Conservation (phyloP, 2,113 vertebrate genomes). For the Nothobranchius furzeri region DNA sequence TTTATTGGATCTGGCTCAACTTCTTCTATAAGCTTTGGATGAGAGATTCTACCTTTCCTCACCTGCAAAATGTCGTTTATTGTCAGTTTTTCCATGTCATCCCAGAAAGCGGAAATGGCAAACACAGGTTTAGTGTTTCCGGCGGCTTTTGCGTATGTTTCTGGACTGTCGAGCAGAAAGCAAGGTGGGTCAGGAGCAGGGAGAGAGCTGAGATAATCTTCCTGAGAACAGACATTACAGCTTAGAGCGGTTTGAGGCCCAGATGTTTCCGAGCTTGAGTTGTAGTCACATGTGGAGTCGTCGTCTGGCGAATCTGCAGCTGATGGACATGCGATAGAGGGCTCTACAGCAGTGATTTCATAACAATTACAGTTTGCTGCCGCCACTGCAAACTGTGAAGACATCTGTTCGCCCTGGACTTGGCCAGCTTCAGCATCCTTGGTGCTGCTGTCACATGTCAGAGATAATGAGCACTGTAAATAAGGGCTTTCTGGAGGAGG, state of each 20-base stretch:
- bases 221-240: slow-evolving; percentile 8
- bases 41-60: slow-evolving; percentile 32
- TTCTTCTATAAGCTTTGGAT: slow-evolving; percentile 31
- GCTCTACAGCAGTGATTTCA: slow-evolving; percentile 1
- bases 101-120: slow-evolving; percentile 81
- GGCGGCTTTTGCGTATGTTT: slow-evolving; percentile 39
- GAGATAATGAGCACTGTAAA: background rate
- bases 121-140: slow-evolving; percentile 64
- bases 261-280: slow-evolving; percentile 13
- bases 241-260: slow-evolving; percentile 10
- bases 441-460: background rate
- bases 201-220: slow-evolving; percentile 12
- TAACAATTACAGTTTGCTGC: slow-evolving; percentile 9
- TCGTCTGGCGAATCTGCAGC: slow-evolving; percentile 29
- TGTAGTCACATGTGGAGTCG: slow-evolving; percentile 8
- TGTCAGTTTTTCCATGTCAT: slow-evolving; percentile 82
- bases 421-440: background rate
- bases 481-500: slow-evolving; percentile 6
- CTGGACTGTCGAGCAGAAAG: slow-evolving; percentile 40
- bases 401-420: background rate
- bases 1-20: background rate
- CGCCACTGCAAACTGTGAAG: slow-evolving; percentile 2
- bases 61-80: slow-evolving; percentile 81
- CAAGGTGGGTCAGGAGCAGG: slow-evolving; percentile 38
- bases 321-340: slow-evolving; percentile 14